A percentile compares a stretch with the other conserved stretches of the same genome.
Conservation (phyloP, 1,140 invertebrate species). For the Phymastichus coffea region DNA sequence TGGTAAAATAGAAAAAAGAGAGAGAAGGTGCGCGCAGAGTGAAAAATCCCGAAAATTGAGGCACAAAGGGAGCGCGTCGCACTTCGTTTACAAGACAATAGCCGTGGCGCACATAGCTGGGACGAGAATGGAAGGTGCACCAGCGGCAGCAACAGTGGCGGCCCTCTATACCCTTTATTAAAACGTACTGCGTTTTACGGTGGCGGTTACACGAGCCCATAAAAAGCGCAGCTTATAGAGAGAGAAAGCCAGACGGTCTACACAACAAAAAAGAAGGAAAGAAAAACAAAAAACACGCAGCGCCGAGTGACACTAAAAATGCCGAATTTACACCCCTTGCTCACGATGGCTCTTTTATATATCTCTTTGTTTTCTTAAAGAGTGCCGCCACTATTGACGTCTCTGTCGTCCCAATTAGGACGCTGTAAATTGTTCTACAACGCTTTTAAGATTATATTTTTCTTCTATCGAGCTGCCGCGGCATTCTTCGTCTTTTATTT, state of each 20-base stretch:
- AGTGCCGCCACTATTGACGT: conserved; percentile 50
- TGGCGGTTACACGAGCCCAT: conserved; percentile 45
- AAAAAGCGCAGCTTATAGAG: conserved; percentile 42
- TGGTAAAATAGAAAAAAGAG: conserved; percentile 3
- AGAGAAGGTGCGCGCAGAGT: background rate
- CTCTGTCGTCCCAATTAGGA: conserved; percentile 56
- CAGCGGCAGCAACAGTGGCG: background rate
- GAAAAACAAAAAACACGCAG: conserved; percentile 35
- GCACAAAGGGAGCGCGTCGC: conserved; percentile 9
- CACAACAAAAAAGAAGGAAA: background rate
- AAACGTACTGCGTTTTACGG: conserved; percentile 43
- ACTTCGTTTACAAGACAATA: conserved; percentile 21
- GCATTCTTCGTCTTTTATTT: conserved; percentile 24
- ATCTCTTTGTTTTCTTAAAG: conserved; percentile 42
- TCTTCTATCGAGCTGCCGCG: background rate
- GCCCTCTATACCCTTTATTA: conserved; percentile 30
- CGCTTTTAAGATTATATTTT: conserved; percentile 4
- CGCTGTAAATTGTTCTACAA: conserved; percentile 42
- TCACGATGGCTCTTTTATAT: conserved; percentile 30
- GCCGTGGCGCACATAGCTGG: background rate
- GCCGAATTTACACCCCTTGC: conserved; percentile 51
- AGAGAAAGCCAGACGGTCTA: background rate
- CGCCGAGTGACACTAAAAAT: conserved; percentile 51
- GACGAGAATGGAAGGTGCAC: background rate
- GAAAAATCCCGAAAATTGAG: conserved; percentile 22